Evolutionary conservation across 2,797 vertebrate genomes (phyloP).

Genomic region (Taeniopygia guttata): DNA sequence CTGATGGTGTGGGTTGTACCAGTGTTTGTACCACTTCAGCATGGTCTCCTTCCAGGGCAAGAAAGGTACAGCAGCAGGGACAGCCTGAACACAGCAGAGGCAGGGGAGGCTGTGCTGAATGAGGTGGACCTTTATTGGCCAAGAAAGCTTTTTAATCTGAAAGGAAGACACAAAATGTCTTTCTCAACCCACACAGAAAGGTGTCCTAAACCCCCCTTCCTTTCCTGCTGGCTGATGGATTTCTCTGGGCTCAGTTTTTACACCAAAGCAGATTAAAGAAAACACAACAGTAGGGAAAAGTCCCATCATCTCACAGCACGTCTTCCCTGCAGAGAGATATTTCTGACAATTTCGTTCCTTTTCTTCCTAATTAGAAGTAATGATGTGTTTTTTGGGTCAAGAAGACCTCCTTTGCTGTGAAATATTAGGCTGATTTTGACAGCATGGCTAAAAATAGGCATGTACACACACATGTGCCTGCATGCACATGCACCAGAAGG

Average conservation of each 20-base stretch:
- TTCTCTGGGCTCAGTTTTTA: background rate
- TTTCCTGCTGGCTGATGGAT: background rate
- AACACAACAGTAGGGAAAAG: slow-evolving; percentile 22
- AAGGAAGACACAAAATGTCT: background rate
- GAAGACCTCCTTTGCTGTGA: slow-evolving; percentile 18
- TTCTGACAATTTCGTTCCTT: slow-evolving; percentile 21
- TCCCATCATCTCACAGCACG: background rate
- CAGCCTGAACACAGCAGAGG: background rate
- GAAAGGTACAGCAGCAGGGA: background rate
- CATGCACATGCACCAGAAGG: background rate
- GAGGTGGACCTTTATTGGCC: background rate
- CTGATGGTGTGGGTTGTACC: background rate
- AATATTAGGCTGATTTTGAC: slow-evolving; percentile 19
- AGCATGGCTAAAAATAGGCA: slow-evolving; percentile 34
- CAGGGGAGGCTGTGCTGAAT: background rate
- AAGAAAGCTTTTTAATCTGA: background rate
- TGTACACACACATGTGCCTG: background rate
- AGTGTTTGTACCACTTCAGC: background rate
- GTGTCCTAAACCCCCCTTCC: background rate
- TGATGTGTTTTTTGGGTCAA: slow-evolving; percentile 32
- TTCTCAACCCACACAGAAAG: background rate
- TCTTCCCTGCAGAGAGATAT: background rate
- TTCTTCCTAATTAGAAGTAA: slow-evolving; percentile 58
- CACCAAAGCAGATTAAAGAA: slow-evolving; percentile 10
- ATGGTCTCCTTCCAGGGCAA: background rate